Evolutionary conservation across 2,113 vertebrate genomes (phyloP).

Genomic region (Athene noctua): DNA sequence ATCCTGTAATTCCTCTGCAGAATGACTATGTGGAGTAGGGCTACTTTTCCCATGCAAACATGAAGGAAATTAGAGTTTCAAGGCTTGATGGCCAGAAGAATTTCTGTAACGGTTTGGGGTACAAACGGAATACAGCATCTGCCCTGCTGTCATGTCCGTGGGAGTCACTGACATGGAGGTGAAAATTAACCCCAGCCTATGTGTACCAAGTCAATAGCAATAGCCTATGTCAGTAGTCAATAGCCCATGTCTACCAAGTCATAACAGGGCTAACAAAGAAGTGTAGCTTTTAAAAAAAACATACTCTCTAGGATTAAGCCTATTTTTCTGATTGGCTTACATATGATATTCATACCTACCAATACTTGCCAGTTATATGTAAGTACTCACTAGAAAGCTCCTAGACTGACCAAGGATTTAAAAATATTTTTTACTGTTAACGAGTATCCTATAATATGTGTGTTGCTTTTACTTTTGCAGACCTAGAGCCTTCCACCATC

Average conservation of each 20-base stretch:
- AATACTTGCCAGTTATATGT: neutral
- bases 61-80: neutral
- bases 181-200: neutral
- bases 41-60: neutral
- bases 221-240: no score
- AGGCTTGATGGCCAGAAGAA: neutral
- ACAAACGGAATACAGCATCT: neutral
- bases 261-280: neutral
- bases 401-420: neutral
- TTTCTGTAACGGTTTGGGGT: neutral
- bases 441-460: neutral
- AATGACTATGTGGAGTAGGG: neutral
- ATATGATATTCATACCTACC: neutral
- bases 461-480: neutral
- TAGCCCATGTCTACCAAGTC: neutral
- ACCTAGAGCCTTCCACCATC: neutral
- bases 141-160: neutral
- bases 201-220: neutral
- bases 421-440: neutral
- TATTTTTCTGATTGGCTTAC: neutral
- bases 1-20: neutral
- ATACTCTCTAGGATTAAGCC: neutral
- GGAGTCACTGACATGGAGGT: neutral
- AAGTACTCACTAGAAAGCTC: neutral
- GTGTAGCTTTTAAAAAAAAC: neutral